Percentiles rank a stretch among this genome's conserved stretches.
phyloP scores from a whole-genome alignment of 2,797 vertebrate genomes.

The Chloroceryle inda region DNA sequence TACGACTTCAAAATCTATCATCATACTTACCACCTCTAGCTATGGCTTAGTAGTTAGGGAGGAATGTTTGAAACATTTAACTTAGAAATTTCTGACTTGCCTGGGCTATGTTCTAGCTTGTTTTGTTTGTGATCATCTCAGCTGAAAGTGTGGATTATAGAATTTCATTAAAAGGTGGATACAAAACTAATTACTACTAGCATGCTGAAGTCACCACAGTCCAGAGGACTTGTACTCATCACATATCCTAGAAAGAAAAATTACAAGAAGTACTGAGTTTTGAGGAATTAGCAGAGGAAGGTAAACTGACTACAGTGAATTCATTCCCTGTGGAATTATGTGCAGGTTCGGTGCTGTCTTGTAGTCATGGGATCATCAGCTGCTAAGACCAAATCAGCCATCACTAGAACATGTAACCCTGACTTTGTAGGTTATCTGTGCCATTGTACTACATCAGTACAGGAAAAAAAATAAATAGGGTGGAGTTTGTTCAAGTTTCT shows the following conservation, averaged over 20 bases:
- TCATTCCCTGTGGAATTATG: not conserved
- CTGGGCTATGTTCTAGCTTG: not conserved
- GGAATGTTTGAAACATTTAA: not conserved
- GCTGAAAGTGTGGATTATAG: not conserved
- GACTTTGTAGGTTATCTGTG: not conserved
- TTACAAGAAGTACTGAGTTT: not conserved
- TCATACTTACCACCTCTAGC: not conserved
- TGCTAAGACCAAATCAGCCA: not conserved
- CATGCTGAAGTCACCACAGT: not conserved
- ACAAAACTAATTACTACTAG: not conserved
- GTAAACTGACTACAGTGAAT: not conserved
- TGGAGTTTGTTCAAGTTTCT: not conserved
- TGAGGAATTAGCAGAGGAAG: not conserved
- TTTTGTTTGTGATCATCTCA: not conserved
- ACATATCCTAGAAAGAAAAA: too few species aligned
- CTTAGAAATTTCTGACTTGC: constrained; percentile 6
- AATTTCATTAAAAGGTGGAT: not conserved
- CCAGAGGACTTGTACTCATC: not conserved
- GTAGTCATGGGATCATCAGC: too few species aligned
- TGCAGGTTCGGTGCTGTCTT: too few species aligned
- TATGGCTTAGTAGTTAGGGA: not conserved
- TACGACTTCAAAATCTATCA: not conserved
- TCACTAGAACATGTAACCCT: not conserved
- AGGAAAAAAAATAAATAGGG: not conserved
- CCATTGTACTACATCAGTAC: not conserved